Evolutionary conservation across 2,113 vertebrate genomes (phyloP), one percentile per base, ranked within the genome.

Genomic region (Okapia johnstoni): DNA sequence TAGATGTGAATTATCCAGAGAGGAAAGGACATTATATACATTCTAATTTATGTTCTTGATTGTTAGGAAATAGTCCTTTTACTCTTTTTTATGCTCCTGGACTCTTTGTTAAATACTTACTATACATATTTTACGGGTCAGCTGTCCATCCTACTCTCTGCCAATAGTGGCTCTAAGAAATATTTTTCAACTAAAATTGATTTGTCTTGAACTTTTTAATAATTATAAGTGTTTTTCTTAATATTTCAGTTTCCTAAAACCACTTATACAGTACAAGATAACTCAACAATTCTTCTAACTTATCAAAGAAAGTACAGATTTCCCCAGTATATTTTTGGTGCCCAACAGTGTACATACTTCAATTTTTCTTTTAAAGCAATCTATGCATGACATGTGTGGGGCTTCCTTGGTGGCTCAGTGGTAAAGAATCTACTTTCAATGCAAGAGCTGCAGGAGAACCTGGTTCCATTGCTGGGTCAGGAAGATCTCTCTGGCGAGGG

Each of bases 131-230:
- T 57, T 11, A 13, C 2, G 7, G 2, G 66, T 23, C 16, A 61
- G 1, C 1, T 46, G 10, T 9, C 1, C 0, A 19, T 10, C 11
- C n/a, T 12, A 52, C 8, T 6, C 1, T 87, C 33, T 57, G 15
- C 4, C 40, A 97, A 63, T 2, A 58, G 1, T 36, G 8, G 3
- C 11, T 23, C 36, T 79, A 36, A 52, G 15, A 83, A 77, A 70
- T 57, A 1, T 26, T 40, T 17, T 94, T 52, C 28, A 87, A 48
- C 0, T 25, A 58, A 92, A 90, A 7, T 3, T 66, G 10, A 58
- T 25, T 58, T 70, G 19, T 57, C 7, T 46, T 60, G 12, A 4
- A 55, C 60, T 93, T 91, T 88, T 76, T 46, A 63, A 81, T 3
- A 85, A 70, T 48, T 6, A 14, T 43, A 57, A 86, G 43, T 30